Percentiles rank a stretch among this genome's conserved stretches.
Conservation (phyloP, 2,797 vertebrate species). For the Cuniculus paca region DNA sequence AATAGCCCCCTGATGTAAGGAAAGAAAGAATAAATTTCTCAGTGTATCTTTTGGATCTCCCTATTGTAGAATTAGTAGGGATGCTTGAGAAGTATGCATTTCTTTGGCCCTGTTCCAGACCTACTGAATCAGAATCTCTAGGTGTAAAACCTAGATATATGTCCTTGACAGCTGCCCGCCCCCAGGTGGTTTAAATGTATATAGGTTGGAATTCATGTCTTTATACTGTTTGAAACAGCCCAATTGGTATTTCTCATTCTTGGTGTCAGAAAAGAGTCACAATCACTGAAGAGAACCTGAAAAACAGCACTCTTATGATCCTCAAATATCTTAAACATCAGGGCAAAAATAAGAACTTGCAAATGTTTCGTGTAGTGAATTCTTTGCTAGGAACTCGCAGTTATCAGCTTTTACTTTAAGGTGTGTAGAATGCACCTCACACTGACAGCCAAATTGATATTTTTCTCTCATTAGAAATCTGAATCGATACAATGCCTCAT, state of each 20-base stretch:
- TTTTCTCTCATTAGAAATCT: constrained; percentile 67
- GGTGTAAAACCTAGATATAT: background rate
- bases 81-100: background rate
- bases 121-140: background rate
- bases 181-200: background rate
- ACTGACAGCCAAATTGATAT: background rate
- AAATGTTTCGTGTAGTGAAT: background rate
- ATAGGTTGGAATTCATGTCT: background rate
- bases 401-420: background rate
- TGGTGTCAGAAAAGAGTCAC: background rate
- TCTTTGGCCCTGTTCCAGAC: background rate
- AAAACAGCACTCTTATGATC: background rate
- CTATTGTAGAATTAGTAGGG: background rate
- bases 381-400: background rate
- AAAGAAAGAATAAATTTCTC: constrained; percentile 49
- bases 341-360: background rate
- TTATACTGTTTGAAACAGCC: background rate
- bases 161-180: background rate
- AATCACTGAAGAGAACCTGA: background rate
- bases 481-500: constrained; percentile 10
- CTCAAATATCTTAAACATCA: background rate
- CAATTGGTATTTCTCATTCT: background rate
- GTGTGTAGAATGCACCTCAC: background rate
- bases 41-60: background rate
- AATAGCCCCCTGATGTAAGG: constrained; percentile 14